These are phyloP conservation scores for Bursaphelenchus okinawaensis DNA, from an alignment of 2,888 invertebrate genomes.

Conservation along the genomic window DNA sequence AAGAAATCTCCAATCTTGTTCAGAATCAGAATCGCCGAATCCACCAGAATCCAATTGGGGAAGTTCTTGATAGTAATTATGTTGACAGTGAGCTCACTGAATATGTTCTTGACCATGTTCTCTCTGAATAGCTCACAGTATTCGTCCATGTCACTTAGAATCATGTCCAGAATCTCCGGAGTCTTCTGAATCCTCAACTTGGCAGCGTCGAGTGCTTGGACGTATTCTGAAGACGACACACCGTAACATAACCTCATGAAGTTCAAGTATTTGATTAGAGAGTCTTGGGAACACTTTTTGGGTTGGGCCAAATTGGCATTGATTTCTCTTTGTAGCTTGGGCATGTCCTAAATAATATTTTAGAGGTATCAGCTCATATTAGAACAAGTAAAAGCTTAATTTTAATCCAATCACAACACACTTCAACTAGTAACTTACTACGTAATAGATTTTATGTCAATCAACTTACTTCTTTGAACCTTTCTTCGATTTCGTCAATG, in stretches of 20 bases:
- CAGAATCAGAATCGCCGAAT: conserved; percentile 12
- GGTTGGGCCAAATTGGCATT: background rate
- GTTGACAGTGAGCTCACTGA: conserved; percentile 9
- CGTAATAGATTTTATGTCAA: no score
- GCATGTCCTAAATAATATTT: conserved; percentile 8
- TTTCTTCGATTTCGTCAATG: conserved; percentile 9
- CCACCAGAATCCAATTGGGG: conserved; percentile 7
- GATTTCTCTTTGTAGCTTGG: background rate
- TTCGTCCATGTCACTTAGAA: conserved; percentile 5
- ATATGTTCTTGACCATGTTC: background rate
- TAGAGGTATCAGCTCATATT: no score
- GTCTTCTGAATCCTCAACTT: background rate
- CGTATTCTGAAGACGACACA: background rate
- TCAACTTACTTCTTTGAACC: conserved; percentile 1
- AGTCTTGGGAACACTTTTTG: conserved; percentile 4
- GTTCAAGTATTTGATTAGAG: conserved; percentile 6
- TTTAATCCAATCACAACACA: no score
- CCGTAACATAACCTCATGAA: conserved; percentile 1
- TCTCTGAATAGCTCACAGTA: background rate
- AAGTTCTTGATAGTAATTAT: background rate
- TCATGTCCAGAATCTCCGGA: conserved; percentile 4
- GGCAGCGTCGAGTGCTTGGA: background rate
- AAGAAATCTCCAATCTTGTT: conserved; percentile 11
- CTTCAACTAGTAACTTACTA: no score
- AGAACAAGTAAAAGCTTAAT: no score